These are phyloP conservation scores for Neolamprologus caudopunctatus DNA, from an alignment of 2,113 vertebrate genomes.

Conservation along the genomic window DNA sequence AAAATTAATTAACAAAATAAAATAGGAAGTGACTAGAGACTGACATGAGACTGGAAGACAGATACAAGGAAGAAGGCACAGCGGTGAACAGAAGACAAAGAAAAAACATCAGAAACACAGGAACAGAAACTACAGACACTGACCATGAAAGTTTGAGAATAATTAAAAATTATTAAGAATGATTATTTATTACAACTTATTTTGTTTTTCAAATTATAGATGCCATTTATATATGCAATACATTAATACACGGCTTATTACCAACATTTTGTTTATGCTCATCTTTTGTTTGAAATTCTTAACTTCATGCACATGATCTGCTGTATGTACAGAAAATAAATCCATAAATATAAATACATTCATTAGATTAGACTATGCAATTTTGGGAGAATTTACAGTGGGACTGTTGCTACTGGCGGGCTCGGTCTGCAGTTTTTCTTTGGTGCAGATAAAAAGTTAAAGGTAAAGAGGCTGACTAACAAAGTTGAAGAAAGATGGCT, in stretches of 20 bases:
- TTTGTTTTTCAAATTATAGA: background rate
- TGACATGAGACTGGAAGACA: background rate
- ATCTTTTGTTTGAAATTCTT: background rate
- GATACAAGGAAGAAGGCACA: background rate
- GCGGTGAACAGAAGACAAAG: background rate
- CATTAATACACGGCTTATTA: background rate
- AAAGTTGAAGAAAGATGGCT: background rate
- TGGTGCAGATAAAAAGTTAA: background rate
- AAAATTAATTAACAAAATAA: background rate
- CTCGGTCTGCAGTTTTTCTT: background rate
- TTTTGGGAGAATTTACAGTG: background rate
- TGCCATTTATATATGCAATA: background rate
- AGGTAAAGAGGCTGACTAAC: background rate
- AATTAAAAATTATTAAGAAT: background rate
- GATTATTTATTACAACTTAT: background rate
- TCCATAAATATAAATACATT: background rate
- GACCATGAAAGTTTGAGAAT: background rate
- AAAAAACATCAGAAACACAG: background rate
- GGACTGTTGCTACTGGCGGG: background rate
- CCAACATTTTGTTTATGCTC: background rate
- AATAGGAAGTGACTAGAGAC: background rate
- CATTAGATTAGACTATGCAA: background rate
- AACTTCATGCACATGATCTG: background rate
- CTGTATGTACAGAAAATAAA: background rate
- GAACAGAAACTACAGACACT: background rate